Evolutionary conservation across 2,888 invertebrate species (phyloP), one percentile per base, ranked within the genome.

Genomic region (Eumerus sabulonum): DNA sequence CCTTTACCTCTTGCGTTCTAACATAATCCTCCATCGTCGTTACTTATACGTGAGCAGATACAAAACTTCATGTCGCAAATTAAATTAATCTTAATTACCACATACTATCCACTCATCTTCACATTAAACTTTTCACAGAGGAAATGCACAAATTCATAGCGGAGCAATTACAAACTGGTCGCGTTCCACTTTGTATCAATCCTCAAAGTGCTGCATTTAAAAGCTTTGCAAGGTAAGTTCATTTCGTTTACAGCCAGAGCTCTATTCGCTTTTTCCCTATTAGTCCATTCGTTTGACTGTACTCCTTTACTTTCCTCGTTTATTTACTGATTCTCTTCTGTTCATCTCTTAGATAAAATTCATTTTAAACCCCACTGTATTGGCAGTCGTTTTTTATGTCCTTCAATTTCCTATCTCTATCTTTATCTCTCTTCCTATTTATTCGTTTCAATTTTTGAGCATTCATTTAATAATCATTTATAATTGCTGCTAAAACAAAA

Each of bases 191-290:
- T 85, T 99, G 99, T 92, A 99, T 99, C 92, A 99, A 99, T 92
- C 99, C 99, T 86, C 98, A 98, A 91, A 98, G 98, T 88, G 98
- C 98, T 90, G 98, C 99, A 90, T 99, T 98, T 93, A 98, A 98
- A 93, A 98, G 97, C 93, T 99, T 99, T 94, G 97, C 98, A 92
- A 99, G 98, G 98, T 99, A 95, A 96, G 94, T 85, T 27, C 62
- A 40, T n/a, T 27, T 51, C 35, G 0, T 35, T n/a, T 40, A 48
- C 48, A n/a, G 14, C 18, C 19, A 27, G 16, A 40, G 27, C 48
- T 54, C 53, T 72, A 51, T n/a, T 51, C 57, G 72, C 40, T 53
- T 45, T 68, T 60, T 42, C 51, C 40, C n/a, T n/a, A n/a, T 14
- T 42, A 44, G 54, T 38, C 45, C 59, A 50, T 62, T 36, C 35